Evolutionary conservation across 2,113 vertebrate genomes (phyloP).

Genomic region (Pterocles burchelli): DNA sequence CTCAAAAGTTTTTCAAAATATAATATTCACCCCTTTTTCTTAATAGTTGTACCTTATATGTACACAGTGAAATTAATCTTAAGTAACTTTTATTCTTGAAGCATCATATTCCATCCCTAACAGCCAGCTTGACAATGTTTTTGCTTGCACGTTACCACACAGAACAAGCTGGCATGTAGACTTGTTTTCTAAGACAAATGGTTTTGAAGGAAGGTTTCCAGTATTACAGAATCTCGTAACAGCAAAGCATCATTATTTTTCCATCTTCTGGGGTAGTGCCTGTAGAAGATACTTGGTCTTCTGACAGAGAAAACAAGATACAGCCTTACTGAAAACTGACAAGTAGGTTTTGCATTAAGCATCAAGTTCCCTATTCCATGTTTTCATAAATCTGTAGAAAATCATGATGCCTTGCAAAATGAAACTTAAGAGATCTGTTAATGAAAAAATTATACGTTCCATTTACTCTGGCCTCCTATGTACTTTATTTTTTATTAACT

Average conservation of each 20-base stretch:
- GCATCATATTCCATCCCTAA: neutral
- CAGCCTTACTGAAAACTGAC: neutral
- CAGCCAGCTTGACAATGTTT: neutral
- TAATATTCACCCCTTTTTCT: neutral
- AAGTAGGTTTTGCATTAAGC: slow-evolving; percentile 6
- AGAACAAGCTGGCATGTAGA: neutral
- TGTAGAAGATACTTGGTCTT: neutral
- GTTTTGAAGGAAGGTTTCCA: neutral
- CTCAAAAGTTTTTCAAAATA: neutral
- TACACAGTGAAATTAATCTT: neutral
- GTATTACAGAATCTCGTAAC: neutral
- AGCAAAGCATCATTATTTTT: neutral
- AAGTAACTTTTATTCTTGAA: neutral
- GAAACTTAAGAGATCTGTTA: slow-evolving; percentile 62
- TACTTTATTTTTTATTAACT: slow-evolving; percentile 64
- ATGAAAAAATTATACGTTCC: slow-evolving; percentile 68
- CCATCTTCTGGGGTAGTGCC: neutral
- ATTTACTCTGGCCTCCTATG: slow-evolving; percentile 58
- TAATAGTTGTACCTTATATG: neutral
- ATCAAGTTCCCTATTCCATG: neutral
- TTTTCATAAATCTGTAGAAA: slow-evolving; percentile 65
- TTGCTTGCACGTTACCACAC: neutral
- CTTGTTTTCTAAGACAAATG: neutral
- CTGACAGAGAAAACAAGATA: neutral
- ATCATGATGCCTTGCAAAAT: slow-evolving; percentile 49